These are phyloP conservation scores for Rotaria socialis DNA, from an alignment of 2,888 invertebrate genomes.

Conservation along the genomic window DNA sequence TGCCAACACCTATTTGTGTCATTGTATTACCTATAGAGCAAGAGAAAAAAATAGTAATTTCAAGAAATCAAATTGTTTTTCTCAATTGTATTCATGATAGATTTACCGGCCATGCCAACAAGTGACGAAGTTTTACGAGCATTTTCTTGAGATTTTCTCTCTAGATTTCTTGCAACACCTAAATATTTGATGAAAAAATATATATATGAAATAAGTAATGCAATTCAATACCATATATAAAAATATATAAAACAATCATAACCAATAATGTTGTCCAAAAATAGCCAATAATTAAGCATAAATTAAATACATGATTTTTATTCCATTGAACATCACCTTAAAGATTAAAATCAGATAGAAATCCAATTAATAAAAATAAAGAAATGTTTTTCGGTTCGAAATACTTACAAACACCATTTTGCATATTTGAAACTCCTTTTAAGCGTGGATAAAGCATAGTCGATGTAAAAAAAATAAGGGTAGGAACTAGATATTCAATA, in stretches of 20 bases:
- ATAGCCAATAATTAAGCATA: slow-evolving; percentile 88
- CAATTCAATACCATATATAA: slow-evolving; percentile 82
- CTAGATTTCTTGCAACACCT: slow-evolving; percentile 89
- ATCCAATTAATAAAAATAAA: not conserved
- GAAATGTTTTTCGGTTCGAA: not conserved
- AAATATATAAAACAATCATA: slow-evolving; percentile 87
- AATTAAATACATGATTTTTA: slow-evolving; percentile 69
- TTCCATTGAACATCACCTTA: slow-evolving; percentile 45
- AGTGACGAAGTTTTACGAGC: slow-evolving; percentile 69
- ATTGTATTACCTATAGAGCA: not conserved
- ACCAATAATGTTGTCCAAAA: slow-evolving; percentile 95
- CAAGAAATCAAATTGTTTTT: not conserved
- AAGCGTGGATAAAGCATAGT: slow-evolving; percentile 33
- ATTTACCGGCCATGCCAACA: slow-evolving; percentile 47
- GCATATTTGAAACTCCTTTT: not conserved
- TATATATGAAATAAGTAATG: slow-evolving; percentile 88
- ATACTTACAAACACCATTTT: slow-evolving; percentile 34
- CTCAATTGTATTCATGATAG: not conserved
- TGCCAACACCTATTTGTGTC: slow-evolving; percentile 25
- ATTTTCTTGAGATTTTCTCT: slow-evolving; percentile 90
- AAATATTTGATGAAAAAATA: slow-evolving; percentile 93
- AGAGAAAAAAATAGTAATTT: not conserved
- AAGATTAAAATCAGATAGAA: not conserved
- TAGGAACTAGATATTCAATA: slow-evolving; percentile 92
- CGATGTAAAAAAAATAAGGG: slow-evolving; percentile 69